These are phyloP conservation scores for Caenorhabditis sp. DNA, from an alignment of 2,888 invertebrate species.

Conservation along the genomic window DNA sequence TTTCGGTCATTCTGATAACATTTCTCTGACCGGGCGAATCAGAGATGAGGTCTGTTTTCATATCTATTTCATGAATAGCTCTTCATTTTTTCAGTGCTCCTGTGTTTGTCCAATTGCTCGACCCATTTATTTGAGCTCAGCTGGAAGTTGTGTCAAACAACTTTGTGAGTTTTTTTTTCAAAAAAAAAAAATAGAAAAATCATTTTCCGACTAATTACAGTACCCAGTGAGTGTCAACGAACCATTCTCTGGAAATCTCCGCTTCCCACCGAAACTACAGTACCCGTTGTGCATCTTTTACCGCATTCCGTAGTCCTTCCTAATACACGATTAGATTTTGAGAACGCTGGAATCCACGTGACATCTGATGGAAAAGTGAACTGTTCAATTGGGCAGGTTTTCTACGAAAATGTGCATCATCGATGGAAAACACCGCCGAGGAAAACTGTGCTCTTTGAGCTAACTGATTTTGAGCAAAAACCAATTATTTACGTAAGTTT, in stretches of 20 bases:
- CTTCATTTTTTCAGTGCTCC: constrained; percentile 28
- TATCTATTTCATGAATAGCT: too few species aligned
- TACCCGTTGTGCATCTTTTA: constrained; percentile 20
- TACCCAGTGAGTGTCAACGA: constrained; percentile 8
- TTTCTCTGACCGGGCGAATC: not conserved
- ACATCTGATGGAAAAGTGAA: constrained; percentile 21
- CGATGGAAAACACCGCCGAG: constrained; percentile 32
- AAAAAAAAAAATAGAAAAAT: too few species aligned
- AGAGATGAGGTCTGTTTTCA: not conserved
- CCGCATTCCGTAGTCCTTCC: constrained; percentile 21
- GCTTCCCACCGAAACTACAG: not conserved
- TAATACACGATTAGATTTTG: constrained; percentile 11
- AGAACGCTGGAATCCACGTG: constrained; percentile 4
- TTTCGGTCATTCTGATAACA: constrained; percentile 3
- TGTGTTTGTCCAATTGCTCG: constrained; percentile 50
- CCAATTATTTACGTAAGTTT: constrained; percentile 34
- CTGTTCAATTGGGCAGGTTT: constrained; percentile 32
- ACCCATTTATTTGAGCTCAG: constrained; percentile 53
- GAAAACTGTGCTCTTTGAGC: constrained; percentile 25
- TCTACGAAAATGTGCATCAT: constrained; percentile 39
- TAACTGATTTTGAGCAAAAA: constrained; percentile 12
- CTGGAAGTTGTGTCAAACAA: constrained; percentile 46
- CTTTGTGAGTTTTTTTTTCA: constrained; percentile 33
- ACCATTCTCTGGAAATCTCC: constrained; percentile 20
- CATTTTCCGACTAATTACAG: too few species aligned